These are phyloP conservation scores for Anastrepha obliqua DNA, from an alignment of 1,140 invertebrate species.

Conservation along the genomic window DNA sequence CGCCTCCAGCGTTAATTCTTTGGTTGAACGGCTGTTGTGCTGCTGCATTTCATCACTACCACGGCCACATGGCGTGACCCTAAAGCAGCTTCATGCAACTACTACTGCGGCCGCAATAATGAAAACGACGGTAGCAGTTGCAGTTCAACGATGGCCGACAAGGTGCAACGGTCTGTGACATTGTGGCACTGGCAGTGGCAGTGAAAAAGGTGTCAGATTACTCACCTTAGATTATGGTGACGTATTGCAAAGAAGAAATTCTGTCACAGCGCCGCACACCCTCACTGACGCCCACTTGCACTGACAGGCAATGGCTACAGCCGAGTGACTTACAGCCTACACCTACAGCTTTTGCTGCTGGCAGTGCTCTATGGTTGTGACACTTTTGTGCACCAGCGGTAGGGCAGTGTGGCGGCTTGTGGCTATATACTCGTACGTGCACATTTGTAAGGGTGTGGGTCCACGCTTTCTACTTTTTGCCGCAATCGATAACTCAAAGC, in stretches of 20 bases:
- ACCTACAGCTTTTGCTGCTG: neutral
- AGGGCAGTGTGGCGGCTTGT: neutral
- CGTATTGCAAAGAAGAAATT: slow-evolving; percentile 7
- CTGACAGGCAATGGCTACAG: too few relatives aligned
- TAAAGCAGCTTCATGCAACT: neutral
- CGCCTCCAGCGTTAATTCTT: neutral
- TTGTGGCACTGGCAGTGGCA: slow-evolving; percentile 21
- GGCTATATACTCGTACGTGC: too few relatives aligned
- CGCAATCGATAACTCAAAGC: neutral
- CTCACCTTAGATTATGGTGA: slow-evolving; percentile 47
- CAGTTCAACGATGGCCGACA: neutral
- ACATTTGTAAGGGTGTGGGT: neutral
- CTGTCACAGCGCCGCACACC: neutral
- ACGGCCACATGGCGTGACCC: neutral
- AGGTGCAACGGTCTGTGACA: slow-evolving; percentile 11
- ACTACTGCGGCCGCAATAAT: neutral
- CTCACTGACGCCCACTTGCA: neutral
- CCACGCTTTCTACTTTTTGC: neutral
- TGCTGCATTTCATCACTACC: neutral
- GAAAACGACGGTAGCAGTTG: neutral
- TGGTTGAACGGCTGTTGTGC: neutral
- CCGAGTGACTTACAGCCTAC: neutral
- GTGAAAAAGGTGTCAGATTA: slow-evolving; percentile 51
- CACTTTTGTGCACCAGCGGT: neutral
- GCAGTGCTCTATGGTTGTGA: neutral